These are phyloP conservation scores for Taurulus bubalis DNA, from an alignment of 2,113 vertebrate species.

Conservation along the genomic window DNA sequence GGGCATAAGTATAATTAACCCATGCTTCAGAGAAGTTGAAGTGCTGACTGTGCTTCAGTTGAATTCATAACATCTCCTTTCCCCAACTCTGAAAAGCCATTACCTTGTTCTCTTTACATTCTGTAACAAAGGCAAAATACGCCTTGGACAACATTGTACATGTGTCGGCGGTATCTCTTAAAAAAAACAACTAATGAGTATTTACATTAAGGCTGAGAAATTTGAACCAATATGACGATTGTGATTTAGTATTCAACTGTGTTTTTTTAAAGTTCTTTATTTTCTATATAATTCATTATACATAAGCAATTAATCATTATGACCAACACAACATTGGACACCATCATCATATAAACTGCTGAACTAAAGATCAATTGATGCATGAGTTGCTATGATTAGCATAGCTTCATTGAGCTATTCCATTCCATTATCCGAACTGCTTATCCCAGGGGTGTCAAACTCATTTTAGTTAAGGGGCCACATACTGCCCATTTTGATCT, in stretches of 20 bases:
- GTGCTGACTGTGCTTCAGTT: constrained; percentile 44
- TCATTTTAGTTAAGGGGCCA: too few relatives aligned
- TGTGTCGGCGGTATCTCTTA: background rate
- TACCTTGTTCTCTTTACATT: constrained; percentile 43
- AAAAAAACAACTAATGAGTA: constrained; percentile 25
- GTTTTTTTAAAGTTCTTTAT: background rate
- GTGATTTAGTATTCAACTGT: background rate
- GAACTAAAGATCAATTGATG: background rate
- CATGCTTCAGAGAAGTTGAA: constrained; percentile 34
- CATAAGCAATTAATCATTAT: background rate
- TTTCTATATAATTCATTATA: background rate
- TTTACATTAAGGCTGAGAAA: constrained; percentile 1
- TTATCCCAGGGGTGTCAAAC: too few relatives aligned
- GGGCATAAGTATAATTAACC: constrained; percentile 53
- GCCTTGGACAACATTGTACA: constrained; percentile 40
- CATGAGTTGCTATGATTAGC: background rate
- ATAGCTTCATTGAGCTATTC: background rate
- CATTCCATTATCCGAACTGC: too few relatives aligned
- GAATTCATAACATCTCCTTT: constrained; percentile 20
- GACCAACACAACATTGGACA: background rate
- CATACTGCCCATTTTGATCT: too few relatives aligned
- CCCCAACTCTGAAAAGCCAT: constrained; percentile 23
- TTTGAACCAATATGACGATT: background rate
- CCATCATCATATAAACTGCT: background rate
- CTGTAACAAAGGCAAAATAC: constrained; percentile 55